Evolutionary conservation across 1,140 invertebrate genomes (phyloP).

Genomic region (Nautilus pompilius): DNA sequence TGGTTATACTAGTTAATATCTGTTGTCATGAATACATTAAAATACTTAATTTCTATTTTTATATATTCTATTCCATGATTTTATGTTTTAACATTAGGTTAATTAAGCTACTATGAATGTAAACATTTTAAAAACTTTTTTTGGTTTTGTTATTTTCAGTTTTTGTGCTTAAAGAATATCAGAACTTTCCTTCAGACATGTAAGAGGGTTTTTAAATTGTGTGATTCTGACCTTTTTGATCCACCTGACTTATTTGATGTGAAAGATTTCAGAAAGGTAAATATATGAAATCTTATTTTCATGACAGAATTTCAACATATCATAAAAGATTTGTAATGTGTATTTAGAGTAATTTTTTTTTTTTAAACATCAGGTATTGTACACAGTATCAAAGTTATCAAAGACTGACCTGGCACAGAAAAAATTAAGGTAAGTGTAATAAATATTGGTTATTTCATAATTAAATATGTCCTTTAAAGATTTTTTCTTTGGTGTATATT

Average conservation of each 20-base stretch:
- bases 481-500: too few relatives aligned
- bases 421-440: slow-evolving; percentile 49
- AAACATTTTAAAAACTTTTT: too few relatives aligned
- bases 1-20: too few relatives aligned
- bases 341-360: too few relatives aligned
- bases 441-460: too few relatives aligned
- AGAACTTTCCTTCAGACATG: slow-evolving; percentile 85
- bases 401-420: slow-evolving; percentile 68
- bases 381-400: slow-evolving; percentile 83
- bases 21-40: too few relatives aligned
- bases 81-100: too few relatives aligned
- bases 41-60: too few relatives aligned
- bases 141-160: slow-evolving; percentile 68
- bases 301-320: not conserved
- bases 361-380: slow-evolving; percentile 75
- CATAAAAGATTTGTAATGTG: too few relatives aligned
- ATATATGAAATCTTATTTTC: slow-evolving; percentile 6
- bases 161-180: slow-evolving; percentile 92
- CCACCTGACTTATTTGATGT: slow-evolving; percentile 89
- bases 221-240: slow-evolving; percentile 87
- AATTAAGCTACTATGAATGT: too few relatives aligned
- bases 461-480: too few relatives aligned
- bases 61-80: too few relatives aligned
- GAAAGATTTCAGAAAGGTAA: slow-evolving; percentile 77
- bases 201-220: slow-evolving; percentile 74